Conservation (phyloP, 2,797 vertebrate species). For the Xerus rutilus region DNA sequence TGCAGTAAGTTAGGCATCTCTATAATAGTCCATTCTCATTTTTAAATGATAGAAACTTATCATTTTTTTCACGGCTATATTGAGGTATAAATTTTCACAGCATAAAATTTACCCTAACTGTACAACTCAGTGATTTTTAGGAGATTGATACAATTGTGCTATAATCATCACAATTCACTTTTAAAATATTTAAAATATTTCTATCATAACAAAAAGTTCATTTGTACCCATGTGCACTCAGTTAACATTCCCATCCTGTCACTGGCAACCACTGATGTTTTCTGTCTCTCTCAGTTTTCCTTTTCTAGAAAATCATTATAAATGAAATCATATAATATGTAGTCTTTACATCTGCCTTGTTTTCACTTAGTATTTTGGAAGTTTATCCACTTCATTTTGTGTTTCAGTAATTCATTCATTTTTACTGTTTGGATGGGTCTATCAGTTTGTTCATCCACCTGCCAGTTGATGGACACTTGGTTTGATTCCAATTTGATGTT, state of each 20-base stretch:
- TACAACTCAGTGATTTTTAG: not conserved
- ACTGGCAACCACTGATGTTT: not conserved
- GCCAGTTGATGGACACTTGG: not conserved
- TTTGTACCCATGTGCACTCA: not conserved
- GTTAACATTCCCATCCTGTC: not conserved
- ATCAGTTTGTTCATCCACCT: not conserved
- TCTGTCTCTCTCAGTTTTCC: not conserved
- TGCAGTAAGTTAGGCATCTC: not conserved
- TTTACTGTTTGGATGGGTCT: not conserved
- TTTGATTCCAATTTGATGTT: not conserved
- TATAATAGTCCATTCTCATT: not conserved
- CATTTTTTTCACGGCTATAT: not conserved
- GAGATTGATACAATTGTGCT: not conserved
- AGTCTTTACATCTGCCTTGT: not conserved
- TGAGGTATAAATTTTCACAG: not conserved
- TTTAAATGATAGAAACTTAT: not conserved
- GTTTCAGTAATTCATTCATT: not conserved
- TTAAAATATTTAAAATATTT: not conserved
- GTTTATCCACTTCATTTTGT: not conserved
- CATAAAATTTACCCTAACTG: not conserved
- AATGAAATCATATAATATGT: not conserved
- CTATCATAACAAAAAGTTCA: not conserved
- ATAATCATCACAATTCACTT: not conserved
- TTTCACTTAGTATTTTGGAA: not conserved
- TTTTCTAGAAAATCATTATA: not conserved